Evolutionary conservation across 2,113 vertebrate genomes (phyloP).

Genomic region (Tauraco erythrolophus): DNA sequence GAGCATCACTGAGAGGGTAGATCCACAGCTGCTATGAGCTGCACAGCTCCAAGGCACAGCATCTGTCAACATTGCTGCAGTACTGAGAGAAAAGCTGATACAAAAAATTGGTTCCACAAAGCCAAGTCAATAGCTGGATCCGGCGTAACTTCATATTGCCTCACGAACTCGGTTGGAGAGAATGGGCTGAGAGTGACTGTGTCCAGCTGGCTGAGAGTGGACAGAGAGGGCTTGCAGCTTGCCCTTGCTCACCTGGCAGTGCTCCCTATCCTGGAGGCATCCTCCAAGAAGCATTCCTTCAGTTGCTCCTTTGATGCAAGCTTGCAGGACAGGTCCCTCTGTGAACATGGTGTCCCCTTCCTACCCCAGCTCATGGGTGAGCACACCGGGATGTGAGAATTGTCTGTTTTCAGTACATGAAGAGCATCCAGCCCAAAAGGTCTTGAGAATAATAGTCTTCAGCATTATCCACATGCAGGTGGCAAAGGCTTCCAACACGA

Average conservation of each 20-base stretch:
- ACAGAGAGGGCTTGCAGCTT: not conserved
- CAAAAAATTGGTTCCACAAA: not conserved
- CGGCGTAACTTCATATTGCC: not conserved
- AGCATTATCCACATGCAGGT: not conserved
- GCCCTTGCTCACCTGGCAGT: rapidly evolving
- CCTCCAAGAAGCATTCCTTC: not conserved
- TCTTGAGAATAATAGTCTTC: not conserved
- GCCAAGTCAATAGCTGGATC: not conserved
- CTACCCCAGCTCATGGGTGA: not conserved
- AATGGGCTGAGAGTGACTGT: not conserved
- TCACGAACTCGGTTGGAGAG: not conserved
- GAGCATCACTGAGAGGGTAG: not conserved
- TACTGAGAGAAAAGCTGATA: too few relatives aligned
- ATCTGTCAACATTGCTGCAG: rapidly evolving
- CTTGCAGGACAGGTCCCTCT: not conserved
- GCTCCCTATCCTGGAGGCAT: not conserved
- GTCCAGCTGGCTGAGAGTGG: not conserved
- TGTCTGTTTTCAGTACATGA: rapidly evolving
- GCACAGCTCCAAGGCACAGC: not conserved
- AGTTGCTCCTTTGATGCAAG: not conserved
- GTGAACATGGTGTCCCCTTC: not conserved
- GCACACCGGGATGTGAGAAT: rapidly evolving
- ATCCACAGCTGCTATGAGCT: not conserved
- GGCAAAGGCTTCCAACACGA: rapidly evolving
- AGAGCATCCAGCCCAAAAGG: not conserved